These are phyloP conservation scores for Cryptoprocta ferox DNA, from an alignment of 2,797 vertebrate species.

Conservation along the genomic window DNA sequence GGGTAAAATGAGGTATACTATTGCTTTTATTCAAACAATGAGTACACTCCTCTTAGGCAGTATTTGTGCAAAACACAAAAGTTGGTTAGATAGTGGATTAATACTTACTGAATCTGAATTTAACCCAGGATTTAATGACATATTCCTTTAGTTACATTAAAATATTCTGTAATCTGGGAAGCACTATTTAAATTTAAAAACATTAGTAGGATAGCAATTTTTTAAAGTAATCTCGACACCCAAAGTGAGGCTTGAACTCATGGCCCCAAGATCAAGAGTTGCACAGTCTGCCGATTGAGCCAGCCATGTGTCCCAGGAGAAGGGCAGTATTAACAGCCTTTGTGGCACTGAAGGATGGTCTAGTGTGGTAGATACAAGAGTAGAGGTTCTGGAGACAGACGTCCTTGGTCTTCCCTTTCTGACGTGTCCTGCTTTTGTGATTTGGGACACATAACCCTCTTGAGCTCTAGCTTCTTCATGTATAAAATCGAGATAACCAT, in stretches of 20 bases:
- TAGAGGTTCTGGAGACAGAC: neutral
- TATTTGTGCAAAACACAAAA: neutral
- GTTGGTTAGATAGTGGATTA: neutral
- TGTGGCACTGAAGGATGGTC: neutral
- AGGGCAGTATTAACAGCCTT: neutral
- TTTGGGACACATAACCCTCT: neutral
- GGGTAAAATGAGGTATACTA: neutral
- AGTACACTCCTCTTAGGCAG: neutral
- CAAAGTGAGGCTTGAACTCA: no score
- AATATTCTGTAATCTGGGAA: no score
- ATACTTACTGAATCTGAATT: neutral
- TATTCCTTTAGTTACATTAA: no score
- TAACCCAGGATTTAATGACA: neutral
- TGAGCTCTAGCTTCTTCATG: neutral
- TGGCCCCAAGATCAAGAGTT: no score
- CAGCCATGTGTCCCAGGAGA: no score
- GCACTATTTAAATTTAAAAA: no score
- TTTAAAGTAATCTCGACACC: no score
- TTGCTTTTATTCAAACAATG: neutral
- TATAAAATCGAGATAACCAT: neutral
- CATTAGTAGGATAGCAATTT: no score
- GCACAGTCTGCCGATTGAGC: no score
- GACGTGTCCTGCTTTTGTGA: neutral
- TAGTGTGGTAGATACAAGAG: neutral
- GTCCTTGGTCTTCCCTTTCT: neutral